These are phyloP conservation scores for Phrynocephalus forsythii DNA, from an alignment of 2,797 vertebrate genomes.

Conservation along the genomic window DNA sequence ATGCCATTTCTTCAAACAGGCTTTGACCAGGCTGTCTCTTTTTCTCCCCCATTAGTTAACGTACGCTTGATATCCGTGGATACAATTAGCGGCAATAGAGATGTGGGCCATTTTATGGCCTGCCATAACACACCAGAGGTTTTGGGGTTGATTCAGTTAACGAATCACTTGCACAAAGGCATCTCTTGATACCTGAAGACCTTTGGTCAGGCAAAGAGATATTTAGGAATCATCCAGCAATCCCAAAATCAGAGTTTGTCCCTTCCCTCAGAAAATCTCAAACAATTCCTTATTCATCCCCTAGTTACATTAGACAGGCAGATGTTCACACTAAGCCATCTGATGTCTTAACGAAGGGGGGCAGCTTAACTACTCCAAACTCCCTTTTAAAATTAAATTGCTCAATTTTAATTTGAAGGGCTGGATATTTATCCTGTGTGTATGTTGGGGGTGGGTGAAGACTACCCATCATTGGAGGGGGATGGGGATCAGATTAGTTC, in stretches of 20 bases:
- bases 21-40: slow-evolving; percentile 73
- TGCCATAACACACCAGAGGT: slow-evolving; percentile 55
- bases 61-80: slow-evolving; percentile 74
- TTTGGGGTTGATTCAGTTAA: slow-evolving; percentile 54
- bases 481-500: slow-evolving; percentile 58
- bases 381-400: slow-evolving; percentile 47
- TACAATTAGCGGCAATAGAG: slow-evolving; percentile 72
- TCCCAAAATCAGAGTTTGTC: not conserved
- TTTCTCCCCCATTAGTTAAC: slow-evolving; percentile 73
- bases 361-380: slow-evolving; percentile 37
- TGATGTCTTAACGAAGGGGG: slow-evolving; percentile 36
- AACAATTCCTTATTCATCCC: slow-evolving; percentile 11
- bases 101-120: slow-evolving; percentile 48
- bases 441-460: slow-evolving; percentile 42
- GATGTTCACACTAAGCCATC: slow-evolving; percentile 54
- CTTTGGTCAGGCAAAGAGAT: slow-evolving; percentile 11
- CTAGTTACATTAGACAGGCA: slow-evolving; percentile 30
- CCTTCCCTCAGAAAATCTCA: not conserved
- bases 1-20: slow-evolving; percentile 79
- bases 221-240: not conserved
- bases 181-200: not conserved
- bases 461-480: not conserved
- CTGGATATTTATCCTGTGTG: slow-evolving; percentile 34
- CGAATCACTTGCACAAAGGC: not conserved
- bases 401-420: slow-evolving; percentile 34